Evolutionary conservation across 2,888 invertebrate species (phyloP).

Genomic region (Nemapogon koenigi): DNA sequence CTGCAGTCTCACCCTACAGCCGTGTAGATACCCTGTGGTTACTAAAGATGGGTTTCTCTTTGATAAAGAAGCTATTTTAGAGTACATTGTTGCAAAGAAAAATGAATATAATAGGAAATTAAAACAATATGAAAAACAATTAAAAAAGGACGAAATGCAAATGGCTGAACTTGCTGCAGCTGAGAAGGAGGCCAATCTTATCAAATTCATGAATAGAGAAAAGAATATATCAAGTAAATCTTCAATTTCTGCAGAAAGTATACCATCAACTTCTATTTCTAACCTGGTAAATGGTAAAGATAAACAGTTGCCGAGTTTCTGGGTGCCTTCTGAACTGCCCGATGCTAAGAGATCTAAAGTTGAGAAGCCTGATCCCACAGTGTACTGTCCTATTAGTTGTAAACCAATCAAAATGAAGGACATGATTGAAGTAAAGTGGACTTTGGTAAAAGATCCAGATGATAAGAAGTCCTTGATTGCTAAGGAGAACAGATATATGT

Average conservation of each 20-base stretch:
- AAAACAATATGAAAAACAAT: slow-evolving; percentile 91
- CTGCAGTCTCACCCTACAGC: slow-evolving; percentile 95
- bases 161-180: slow-evolving; percentile 72
- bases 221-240: slow-evolving; percentile 71
- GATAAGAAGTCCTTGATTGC: slow-evolving; percentile 86
- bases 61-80: slow-evolving; percentile 95
- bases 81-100: slow-evolving; percentile 94
- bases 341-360: slow-evolving; percentile 73
- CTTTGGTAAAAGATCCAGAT: slow-evolving; percentile 85
- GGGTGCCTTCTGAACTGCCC: slow-evolving; percentile 95
- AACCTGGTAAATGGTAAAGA: slow-evolving; percentile 81
- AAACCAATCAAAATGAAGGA: slow-evolving; percentile 90
- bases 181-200: slow-evolving; percentile 77
- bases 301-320: slow-evolving; percentile 90
- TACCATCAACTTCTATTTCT: slow-evolving; percentile 65
- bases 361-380: slow-evolving; percentile 44
- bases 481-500: slow-evolving; percentile 94
- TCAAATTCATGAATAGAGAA: slow-evolving; percentile 83
- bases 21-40: slow-evolving; percentile 91
- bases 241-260: slow-evolving; percentile 19
- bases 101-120: slow-evolving; percentile 86
- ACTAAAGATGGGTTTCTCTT: slow-evolving; percentile 87
- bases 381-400: slow-evolving; percentile 57
- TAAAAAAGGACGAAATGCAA: slow-evolving; percentile 77
- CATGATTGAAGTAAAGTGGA: slow-evolving; percentile 92